Evolutionary conservation across 2,797 vertebrate species (phyloP).

Genomic region (Myotis findleyi): DNA sequence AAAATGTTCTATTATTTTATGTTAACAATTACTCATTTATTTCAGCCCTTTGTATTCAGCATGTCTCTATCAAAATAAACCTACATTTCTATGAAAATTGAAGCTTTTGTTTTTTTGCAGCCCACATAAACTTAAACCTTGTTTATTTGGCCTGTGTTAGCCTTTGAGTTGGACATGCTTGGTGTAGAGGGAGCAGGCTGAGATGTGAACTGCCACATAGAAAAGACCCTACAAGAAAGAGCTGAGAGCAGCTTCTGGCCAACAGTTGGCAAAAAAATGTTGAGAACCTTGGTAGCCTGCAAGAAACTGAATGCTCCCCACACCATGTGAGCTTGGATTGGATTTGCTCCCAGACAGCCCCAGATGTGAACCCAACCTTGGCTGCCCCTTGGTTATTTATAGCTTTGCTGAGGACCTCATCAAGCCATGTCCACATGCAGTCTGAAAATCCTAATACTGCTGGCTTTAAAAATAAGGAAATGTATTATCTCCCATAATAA

Average conservation of each 20-base stretch:
- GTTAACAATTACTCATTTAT: no score
- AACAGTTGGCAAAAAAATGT: not conserved
- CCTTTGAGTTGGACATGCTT: no score
- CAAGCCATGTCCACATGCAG: not conserved
- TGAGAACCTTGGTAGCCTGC: not conserved
- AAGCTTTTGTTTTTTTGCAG: no score
- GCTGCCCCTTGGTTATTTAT: no score
- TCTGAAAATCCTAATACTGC: not conserved
- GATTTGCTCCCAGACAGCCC: not conserved
- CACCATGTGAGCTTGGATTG: not conserved
- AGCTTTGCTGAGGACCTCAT: not conserved
- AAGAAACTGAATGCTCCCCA: not conserved
- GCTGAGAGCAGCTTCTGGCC: not conserved
- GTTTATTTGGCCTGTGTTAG: no score
- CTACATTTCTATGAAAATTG: no score
- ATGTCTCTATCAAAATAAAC: no score
- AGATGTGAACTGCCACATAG: not conserved
- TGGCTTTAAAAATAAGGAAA: not conserved
- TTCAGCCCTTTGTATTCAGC: no score
- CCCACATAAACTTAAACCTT: no score
- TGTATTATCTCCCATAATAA: not conserved
- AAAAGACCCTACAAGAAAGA: not conserved
- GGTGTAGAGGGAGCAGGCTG: not conserved
- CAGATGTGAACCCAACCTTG: not conserved
- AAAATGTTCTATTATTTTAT: no score